These are phyloP conservation scores for Palythoa heliodiscus DNA, from an alignment of 92 coral and sea anemone genomes.

Conservation along the genomic window DNA sequence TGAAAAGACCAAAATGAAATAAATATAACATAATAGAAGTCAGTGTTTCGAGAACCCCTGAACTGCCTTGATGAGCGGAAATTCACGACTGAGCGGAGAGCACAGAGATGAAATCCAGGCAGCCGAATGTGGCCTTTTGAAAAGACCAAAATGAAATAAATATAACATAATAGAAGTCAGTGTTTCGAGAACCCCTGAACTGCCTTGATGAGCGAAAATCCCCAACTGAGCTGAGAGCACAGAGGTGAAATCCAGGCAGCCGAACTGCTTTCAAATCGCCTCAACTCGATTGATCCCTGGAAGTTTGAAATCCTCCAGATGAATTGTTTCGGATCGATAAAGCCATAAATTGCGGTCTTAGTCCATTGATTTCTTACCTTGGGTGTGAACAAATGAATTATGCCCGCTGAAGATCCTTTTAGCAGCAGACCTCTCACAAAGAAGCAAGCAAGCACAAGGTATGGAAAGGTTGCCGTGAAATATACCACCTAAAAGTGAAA, in stretches of 20 bases:
- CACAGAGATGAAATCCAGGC: slow-evolving; percentile 45
- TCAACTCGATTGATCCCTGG: slow-evolving; percentile 15
- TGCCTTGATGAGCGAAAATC: slow-evolving; percentile 34
- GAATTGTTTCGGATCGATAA: not conserved
- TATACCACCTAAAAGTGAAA: slow-evolving; percentile 74
- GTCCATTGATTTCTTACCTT: slow-evolving; percentile 61
- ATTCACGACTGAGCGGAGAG: slow-evolving; percentile 53
- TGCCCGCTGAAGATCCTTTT: slow-evolving; percentile 83
- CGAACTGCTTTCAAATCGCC: not conserved
- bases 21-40: not conserved
- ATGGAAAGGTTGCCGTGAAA: slow-evolving; percentile 96
- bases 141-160: not conserved
- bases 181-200: slow-evolving; percentile 39
- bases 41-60: slow-evolving; percentile 21
- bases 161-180: not conserved
- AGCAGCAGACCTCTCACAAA: slow-evolving; percentile 85
- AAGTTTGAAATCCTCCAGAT: slow-evolving; percentile 33
- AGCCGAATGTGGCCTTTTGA: slow-evolving; percentile 8
- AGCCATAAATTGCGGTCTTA: not conserved
- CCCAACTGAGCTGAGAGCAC: slow-evolving; percentile 60
- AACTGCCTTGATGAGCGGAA: slow-evolving; percentile 8
- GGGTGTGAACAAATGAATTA: slow-evolving; percentile 86
- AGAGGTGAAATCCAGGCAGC: slow-evolving; percentile 39
- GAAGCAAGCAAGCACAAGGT: slow-evolving; percentile 81
- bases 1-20: not conserved